These are phyloP conservation scores for Oreochromis grahami DNA, from an alignment of 2,797 vertebrate species.

Conservation along the genomic window DNA sequence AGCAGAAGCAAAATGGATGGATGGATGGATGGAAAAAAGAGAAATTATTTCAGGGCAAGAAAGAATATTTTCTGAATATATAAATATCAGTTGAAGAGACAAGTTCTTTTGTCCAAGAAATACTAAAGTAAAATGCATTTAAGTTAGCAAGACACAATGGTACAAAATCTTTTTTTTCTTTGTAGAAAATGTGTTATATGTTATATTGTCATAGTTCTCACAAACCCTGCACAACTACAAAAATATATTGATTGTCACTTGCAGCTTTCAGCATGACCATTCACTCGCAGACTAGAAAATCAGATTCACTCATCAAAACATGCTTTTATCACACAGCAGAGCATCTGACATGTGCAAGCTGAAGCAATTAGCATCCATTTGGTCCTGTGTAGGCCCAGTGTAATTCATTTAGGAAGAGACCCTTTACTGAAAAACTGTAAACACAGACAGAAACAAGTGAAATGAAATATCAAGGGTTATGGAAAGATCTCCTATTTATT, in stretches of 20 bases:
- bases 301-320: background rate
- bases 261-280: background rate
- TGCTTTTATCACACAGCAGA: slow-evolving; percentile 10
- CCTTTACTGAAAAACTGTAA: slow-evolving; percentile 11
- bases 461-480: background rate
- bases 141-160: background rate
- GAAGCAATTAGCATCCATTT: slow-evolving; percentile 27
- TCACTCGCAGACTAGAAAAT: background rate
- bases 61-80: background rate
- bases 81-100: background rate
- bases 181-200: background rate
- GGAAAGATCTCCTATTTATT: background rate
- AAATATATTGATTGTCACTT: background rate
- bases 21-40: background rate
- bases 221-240: background rate
- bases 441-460: background rate
- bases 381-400: background rate
- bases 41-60: background rate
- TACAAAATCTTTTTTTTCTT: too few species aligned
- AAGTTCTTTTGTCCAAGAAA: background rate
- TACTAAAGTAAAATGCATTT: background rate
- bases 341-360: background rate
- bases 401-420: slow-evolving; percentile 4
- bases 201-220: background rate
- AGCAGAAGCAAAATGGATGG: too few species aligned